Conservation (phyloP, 2,888 invertebrate species). For the Belgica antarctica region DNA sequence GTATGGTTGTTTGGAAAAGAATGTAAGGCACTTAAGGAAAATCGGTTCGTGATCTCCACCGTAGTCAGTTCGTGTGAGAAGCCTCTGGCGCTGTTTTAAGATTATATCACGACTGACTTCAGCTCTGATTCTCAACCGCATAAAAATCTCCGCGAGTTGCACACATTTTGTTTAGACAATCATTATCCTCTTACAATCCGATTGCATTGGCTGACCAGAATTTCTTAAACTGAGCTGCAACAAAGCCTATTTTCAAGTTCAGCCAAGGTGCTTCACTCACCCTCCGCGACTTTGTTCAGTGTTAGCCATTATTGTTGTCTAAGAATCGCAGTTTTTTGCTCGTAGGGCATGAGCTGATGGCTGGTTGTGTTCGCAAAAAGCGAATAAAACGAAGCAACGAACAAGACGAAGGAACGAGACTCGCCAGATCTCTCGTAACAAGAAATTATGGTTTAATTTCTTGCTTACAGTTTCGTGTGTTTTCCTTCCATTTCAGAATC, state of each 20-base stretch:
- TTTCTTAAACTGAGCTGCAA: no score
- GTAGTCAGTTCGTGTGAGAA: background rate
- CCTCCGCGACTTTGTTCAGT: background rate
- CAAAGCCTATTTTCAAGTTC: background rate
- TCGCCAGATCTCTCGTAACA: background rate
- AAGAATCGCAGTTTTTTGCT: background rate
- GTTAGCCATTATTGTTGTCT: background rate
- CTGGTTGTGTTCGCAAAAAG: no score
- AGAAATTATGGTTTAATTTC: conserved; percentile 38
- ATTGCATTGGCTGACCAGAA: background rate
- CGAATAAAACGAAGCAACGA: background rate
- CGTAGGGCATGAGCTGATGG: background rate
- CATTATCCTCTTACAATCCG: conserved; percentile 32
- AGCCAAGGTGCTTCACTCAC: background rate
- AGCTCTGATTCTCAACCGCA: background rate
- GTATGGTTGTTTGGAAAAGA: background rate
- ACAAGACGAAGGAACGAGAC: background rate
- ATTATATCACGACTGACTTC: background rate
- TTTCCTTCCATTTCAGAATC: background rate
- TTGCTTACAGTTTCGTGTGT: background rate
- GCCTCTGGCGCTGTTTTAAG: background rate
- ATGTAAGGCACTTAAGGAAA: background rate
- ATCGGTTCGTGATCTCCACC: background rate
- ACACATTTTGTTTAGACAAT: conserved; percentile 29
- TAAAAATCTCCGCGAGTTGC: background rate